Conservation (phyloP, 1,140 invertebrate species). For the Drosophila murphyi region DNA sequence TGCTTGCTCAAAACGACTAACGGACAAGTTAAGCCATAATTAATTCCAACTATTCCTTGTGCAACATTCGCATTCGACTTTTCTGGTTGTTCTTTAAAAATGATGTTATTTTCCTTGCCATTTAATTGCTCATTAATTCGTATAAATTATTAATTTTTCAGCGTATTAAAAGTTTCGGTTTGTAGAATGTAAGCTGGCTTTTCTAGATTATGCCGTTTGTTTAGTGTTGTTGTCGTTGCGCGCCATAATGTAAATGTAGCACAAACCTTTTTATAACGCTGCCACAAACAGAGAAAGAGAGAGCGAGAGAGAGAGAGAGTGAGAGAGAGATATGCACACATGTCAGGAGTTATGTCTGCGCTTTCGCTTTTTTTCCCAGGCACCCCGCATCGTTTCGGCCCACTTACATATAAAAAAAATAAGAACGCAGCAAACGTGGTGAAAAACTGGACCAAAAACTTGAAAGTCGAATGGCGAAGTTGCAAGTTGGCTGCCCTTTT, state of each 20-base stretch:
- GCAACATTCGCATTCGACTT: background rate
- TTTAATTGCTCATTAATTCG: background rate
- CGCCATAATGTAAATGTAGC: conserved; percentile 82
- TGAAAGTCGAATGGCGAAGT: conserved; percentile 44
- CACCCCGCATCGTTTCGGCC: conserved; percentile 36
- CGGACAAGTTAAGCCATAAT: no score
- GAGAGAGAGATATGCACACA: conserved; percentile 37
- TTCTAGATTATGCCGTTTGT: conserved; percentile 78
- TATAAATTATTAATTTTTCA: background rate
- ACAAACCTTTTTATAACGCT: conserved; percentile 80
- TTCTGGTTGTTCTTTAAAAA: background rate
- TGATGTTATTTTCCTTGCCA: background rate
- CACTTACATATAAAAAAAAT: conserved; percentile 37
- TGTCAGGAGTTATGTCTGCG: conserved; percentile 72
- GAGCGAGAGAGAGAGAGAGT: conserved; percentile 28
- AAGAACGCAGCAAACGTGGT: conserved; percentile 54
- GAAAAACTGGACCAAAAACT: conserved; percentile 73
- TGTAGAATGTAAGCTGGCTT: conserved; percentile 35
- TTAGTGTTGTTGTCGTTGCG: conserved; percentile 70
- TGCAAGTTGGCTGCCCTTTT: conserved; percentile 29
- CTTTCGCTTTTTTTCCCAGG: conserved; percentile 74
- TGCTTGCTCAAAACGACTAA: no score
- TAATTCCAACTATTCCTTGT: background rate
- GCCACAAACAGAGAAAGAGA: conserved; percentile 46
- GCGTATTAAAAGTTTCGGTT: conserved; percentile 35